phyloP scores from a whole-genome alignment of 2,888 invertebrate species.

The Drosophila monieri region DNA sequence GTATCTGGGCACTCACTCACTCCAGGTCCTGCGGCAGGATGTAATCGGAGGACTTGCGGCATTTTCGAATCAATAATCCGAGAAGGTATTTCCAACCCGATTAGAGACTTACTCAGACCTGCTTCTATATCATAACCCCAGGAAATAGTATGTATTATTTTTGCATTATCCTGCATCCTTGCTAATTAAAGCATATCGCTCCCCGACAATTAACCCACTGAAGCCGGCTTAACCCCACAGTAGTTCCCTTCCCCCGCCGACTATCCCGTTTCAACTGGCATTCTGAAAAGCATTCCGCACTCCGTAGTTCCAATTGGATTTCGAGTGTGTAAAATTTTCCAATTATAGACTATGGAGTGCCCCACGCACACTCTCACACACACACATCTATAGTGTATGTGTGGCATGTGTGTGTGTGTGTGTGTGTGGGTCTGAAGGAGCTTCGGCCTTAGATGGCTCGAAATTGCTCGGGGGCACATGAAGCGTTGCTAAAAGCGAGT shows the following conservation, averaged over 20 bases:
- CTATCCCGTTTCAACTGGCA: conserved; percentile 21
- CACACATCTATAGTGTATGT: background rate
- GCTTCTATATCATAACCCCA: background rate
- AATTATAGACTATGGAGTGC: conserved; percentile 63
- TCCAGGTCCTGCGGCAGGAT: background rate
- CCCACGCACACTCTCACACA: background rate
- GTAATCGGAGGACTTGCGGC: background rate
- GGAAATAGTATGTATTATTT: background rate
- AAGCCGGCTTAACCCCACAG: conserved; percentile 10
- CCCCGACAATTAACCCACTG: conserved; percentile 35
- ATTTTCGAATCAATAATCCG: too few relatives aligned
- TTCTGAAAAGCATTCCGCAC: conserved; percentile 1
- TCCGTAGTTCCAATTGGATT: conserved; percentile 62
- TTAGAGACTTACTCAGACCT: background rate
- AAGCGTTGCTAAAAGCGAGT: conserved; percentile 76
- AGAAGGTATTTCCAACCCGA: too few relatives aligned
- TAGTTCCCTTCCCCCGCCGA: too few relatives aligned
- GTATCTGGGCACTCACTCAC: background rate
- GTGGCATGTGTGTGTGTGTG: background rate
- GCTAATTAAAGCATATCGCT: conserved; percentile 27
- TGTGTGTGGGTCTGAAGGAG: conserved; percentile 51
- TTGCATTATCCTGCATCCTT: background rate
- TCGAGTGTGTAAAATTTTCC: conserved; percentile 79
- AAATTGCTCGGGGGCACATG: conserved; percentile 60
- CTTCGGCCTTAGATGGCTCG: conserved; percentile 35